A percentile compares a stretch with the other conserved stretches of the same genome.
Evolutionary conservation across 2,113 vertebrate genomes (phyloP).

Genomic region (Etia nguti): DNA sequence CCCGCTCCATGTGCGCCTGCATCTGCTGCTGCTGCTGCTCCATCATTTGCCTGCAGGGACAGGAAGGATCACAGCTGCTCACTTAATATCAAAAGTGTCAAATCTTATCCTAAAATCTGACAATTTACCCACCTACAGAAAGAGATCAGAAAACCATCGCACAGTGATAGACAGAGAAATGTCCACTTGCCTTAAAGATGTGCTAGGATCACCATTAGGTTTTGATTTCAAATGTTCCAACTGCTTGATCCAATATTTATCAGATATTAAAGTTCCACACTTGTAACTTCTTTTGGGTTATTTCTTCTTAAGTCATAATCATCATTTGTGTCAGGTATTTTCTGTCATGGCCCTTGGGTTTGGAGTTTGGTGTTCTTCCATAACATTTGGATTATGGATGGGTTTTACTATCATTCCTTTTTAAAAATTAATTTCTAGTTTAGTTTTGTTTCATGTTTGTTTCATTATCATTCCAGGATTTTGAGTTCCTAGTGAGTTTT

Average conservation of each 20-base stretch:
- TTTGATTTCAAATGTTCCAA: background rate
- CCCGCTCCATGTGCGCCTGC: constrained; percentile 87
- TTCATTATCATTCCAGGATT: background rate
- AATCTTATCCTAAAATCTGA: background rate
- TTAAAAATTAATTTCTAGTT: rapidly evolving
- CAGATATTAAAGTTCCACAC: background rate
- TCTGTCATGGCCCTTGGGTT: background rate
- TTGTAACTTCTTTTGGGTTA: background rate
- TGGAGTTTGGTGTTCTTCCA: background rate
- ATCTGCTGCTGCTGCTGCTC: constrained; percentile 81
- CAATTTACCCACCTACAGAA: background rate
- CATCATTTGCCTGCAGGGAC: constrained; percentile 85
- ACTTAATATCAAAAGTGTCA: background rate
- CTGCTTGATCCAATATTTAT: background rate
- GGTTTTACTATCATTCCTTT: background rate
- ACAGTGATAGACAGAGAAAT: background rate
- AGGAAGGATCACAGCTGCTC: background rate
- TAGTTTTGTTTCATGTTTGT: background rate
- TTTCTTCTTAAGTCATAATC: background rate
- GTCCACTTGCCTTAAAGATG: background rate
- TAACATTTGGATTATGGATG: background rate
- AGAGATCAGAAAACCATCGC: background rate
- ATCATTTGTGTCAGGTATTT: background rate
- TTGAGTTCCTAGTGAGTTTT: background rate
- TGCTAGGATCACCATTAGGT: background rate